A percentile compares a stretch with the other conserved stretches of the same genome.
These are phyloP conservation scores for Rhopilema esculentum DNA, from an alignment of 30 jellyfish, hydroid and myxozoan genomes.

Conservation along the genomic window DNA sequence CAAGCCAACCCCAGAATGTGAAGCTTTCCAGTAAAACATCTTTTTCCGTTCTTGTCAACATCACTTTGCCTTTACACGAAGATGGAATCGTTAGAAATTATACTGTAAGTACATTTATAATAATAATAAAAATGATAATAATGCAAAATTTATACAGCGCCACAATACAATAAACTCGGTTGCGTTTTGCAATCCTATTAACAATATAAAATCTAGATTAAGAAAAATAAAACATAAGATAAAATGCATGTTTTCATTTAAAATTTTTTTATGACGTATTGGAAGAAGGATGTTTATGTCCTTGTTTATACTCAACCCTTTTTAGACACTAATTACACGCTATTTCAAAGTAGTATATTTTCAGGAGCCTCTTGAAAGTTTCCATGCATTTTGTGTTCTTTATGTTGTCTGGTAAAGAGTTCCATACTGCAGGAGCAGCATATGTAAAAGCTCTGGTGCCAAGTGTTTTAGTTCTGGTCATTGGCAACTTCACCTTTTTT, in stretches of 20 bases:
- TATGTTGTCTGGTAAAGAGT: slow-evolving; percentile 11
- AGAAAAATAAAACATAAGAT: no score
- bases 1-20: slow-evolving; percentile 6
- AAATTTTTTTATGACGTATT: no score
- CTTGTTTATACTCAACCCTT: no score
- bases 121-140: no score
- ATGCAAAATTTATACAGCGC: no score
- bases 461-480: slow-evolving; percentile 13
- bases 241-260: no score
- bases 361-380: slow-evolving; percentile 25
- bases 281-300: no score
- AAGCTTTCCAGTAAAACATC: neutral
- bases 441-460: slow-evolving; percentile 18
- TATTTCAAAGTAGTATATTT: slow-evolving; percentile 9
- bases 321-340: slow-evolving; percentile 8
- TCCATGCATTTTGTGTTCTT: neutral
- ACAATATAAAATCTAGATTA: no score
- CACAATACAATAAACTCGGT: no score
- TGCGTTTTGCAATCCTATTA: no score
- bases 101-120: slow-evolving; percentile 9
- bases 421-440: slow-evolving; percentile 41
- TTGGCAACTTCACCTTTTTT: slow-evolving; percentile 1
- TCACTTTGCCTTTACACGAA: slow-evolving; percentile 32
- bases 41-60: neutral
- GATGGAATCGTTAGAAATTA: slow-evolving; percentile 41